Conservation (phyloP, 2,113 vertebrate species). For the Xiphophorus maculatus region DNA sequence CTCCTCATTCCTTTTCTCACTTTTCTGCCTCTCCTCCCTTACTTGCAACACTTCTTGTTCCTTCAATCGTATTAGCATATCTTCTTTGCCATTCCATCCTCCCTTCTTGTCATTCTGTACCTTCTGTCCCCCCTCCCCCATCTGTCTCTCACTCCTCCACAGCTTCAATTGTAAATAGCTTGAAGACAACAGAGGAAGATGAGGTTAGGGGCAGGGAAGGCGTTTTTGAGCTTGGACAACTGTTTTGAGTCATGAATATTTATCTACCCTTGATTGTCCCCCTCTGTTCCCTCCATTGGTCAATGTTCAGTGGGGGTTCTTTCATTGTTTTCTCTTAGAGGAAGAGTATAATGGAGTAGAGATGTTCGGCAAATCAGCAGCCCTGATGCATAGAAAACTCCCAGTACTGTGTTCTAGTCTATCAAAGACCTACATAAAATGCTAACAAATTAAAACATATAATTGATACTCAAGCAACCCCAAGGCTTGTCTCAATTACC, state of each 20-base stretch:
- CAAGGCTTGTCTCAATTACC: no score
- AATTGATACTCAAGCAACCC: no score
- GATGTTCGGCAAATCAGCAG: constrained; percentile 3
- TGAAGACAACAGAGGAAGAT: constrained; percentile 26
- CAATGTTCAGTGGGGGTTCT: constrained; percentile 36
- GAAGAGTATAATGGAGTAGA: constrained; percentile 18
- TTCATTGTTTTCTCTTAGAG: constrained; percentile 44
- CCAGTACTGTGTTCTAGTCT: no score
- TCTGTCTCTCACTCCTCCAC: constrained; percentile 4
- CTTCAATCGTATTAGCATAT: background rate
- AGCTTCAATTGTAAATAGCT: constrained; percentile 20
- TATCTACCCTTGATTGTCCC: constrained; percentile 17
- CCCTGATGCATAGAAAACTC: background rate
- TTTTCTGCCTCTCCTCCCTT: constrained; percentile 1
- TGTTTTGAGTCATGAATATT: constrained; percentile 55
- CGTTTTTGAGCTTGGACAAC: constrained; percentile 54
- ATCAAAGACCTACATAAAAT: no score
- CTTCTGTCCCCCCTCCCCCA: background rate
- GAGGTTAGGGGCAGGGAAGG: background rate
- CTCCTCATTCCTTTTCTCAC: constrained; percentile 27
- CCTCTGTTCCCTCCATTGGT: constrained; percentile 28
- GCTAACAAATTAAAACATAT: no score
- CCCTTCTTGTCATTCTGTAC: background rate
- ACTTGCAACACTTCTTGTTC: background rate
- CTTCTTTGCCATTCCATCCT: background rate